Evolutionary conservation across 1,140 invertebrate genomes (phyloP).

Genomic region (Drosophila kohkoa): DNA sequence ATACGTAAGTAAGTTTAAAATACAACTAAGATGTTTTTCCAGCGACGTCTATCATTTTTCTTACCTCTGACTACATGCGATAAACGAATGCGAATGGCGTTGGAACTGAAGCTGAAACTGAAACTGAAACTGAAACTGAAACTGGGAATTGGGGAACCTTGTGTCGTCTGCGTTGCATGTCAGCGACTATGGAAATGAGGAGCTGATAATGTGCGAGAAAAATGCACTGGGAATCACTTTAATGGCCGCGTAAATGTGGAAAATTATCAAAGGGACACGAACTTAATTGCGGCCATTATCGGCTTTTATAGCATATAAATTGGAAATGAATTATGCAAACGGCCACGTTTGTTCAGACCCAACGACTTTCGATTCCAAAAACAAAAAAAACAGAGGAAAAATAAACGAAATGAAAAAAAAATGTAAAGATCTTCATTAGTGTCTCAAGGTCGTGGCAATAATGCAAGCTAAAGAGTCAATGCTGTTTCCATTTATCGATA

Average conservation of each 20-base stretch:
- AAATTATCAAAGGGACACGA: constrained; percentile 83
- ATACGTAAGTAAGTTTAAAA: constrained; percentile 23
- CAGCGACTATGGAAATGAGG: constrained; percentile 69
- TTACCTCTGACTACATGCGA: constrained; percentile 35
- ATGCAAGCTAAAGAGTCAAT: background rate
- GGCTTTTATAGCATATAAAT: constrained; percentile 78
- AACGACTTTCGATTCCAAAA: constrained; percentile 10
- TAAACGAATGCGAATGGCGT: constrained; percentile 45
- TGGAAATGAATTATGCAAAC: constrained; percentile 81
- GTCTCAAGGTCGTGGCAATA: constrained; percentile 46
- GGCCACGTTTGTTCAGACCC: constrained; percentile 4
- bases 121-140: background rate
- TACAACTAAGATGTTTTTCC: constrained; percentile 35
- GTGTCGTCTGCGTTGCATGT: constrained; percentile 36
- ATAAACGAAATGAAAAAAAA: no score
- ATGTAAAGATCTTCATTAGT: constrained; percentile 64
- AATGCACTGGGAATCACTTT: constrained; percentile 77
- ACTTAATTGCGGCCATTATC: constrained; percentile 81
- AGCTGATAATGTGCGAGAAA: constrained; percentile 62
- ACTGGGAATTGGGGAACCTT: constrained; percentile 8
- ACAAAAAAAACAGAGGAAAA: no score
- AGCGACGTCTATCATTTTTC: constrained; percentile 52
- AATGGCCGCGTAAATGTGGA: constrained; percentile 80
- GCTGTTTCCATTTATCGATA: constrained; percentile 6
- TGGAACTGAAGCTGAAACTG: background rate